Evolutionary conservation across 2,888 invertebrate genomes (phyloP).

Genomic region (Lottia scabra): DNA sequence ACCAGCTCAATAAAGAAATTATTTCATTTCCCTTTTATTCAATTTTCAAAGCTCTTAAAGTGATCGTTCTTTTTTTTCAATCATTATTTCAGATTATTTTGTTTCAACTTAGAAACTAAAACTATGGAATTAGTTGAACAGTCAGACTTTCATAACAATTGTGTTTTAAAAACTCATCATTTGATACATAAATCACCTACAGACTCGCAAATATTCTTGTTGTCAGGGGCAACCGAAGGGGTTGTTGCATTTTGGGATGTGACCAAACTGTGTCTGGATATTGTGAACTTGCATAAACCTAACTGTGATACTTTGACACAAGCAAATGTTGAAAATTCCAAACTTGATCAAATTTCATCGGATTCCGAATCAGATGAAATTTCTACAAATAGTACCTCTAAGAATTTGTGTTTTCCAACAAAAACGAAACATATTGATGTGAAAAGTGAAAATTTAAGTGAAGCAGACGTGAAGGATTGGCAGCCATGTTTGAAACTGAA

Average conservation of each 20-base stretch:
- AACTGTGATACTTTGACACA: too few relatives aligned
- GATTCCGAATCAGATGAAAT: neutral
- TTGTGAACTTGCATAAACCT: slow-evolving; percentile 1
- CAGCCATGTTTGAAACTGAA: slow-evolving; percentile 17
- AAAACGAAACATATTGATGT: neutral
- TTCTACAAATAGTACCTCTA: neutral
- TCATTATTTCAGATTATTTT: slow-evolving; percentile 51
- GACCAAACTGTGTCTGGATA: slow-evolving; percentile 45
- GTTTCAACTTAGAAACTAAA: slow-evolving; percentile 43
- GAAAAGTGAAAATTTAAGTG: neutral
- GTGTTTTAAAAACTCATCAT: slow-evolving; percentile 77
- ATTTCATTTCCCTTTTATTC: too few relatives aligned
- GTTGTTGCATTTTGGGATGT: slow-evolving; percentile 78
- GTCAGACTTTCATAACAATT: slow-evolving; percentile 74
- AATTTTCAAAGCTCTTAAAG: too few relatives aligned
- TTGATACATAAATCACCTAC: slow-evolving; percentile 48
- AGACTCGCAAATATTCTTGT: slow-evolving; percentile 58
- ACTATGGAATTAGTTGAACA: slow-evolving; percentile 47
- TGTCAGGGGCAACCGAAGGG: slow-evolving; percentile 82
- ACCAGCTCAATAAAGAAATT: too few relatives aligned
- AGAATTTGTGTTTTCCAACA: neutral
- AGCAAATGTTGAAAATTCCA: neutral
- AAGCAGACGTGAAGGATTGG: slow-evolving; percentile 9
- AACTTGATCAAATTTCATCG: neutral
- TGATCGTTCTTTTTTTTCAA: too few relatives aligned